A percentile compares a stretch with the other conserved stretches of the same genome.
phyloP scores from a whole-genome alignment of 2,797 vertebrate species.

The Cygnus olor region DNA sequence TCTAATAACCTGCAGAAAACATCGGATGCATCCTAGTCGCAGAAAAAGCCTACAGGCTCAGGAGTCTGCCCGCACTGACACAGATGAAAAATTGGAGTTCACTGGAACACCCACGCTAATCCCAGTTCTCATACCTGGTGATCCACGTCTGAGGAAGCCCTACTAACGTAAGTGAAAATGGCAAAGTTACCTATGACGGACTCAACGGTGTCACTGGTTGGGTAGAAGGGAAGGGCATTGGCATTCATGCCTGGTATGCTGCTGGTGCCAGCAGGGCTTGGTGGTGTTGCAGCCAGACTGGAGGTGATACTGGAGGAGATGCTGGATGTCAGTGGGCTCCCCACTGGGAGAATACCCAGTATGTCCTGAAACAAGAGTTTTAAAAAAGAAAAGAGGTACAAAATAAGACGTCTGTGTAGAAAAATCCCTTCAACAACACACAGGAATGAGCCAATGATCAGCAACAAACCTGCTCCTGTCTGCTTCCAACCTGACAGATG shows the following conservation, averaged over 20 bases:
- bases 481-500: constrained; percentile 68
- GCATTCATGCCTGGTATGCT: constrained; percentile 96
- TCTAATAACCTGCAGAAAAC: constrained; percentile 59
- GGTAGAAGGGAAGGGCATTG: constrained; percentile 97
- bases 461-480: constrained; percentile 49
- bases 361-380: constrained; percentile 85
- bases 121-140: constrained; percentile 2
- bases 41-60: constrained; percentile 28
- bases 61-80: constrained; percentile 37
- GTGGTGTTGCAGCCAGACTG: constrained; percentile 94
- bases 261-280: constrained; percentile 86
- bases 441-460: constrained; percentile 34
- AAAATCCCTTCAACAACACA: neutral
- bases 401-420: neutral
- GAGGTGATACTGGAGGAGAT: constrained; percentile 97
- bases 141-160: constrained; percentile 18
- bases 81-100: constrained; percentile 9
- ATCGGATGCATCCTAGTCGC: constrained; percentile 45
- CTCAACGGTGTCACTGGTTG: constrained; percentile 98
- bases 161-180: neutral
- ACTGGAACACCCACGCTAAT: neutral
- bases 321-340: constrained; percentile 92
- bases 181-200: constrained; percentile 92
- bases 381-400: neutral
- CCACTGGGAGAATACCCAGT: constrained; percentile 92